Evolutionary conservation across 1,140 invertebrate species (phyloP).

Genomic region (Cylas formicarius): DNA sequence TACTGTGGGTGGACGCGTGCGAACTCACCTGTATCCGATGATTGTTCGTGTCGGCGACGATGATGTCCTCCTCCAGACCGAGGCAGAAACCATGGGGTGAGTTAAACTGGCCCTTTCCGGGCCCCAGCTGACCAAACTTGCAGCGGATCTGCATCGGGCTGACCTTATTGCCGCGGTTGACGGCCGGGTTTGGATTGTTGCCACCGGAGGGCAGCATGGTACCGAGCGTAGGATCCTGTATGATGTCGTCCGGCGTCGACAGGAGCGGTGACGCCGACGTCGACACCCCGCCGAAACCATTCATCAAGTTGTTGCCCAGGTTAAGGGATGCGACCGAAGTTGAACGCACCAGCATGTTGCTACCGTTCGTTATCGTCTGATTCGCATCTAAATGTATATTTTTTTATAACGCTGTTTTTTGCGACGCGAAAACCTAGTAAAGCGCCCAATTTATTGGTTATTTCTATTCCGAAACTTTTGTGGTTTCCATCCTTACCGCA

Average conservation of each 20-base stretch:
- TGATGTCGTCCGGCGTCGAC: constrained; percentile 44
- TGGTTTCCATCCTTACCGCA: too few species aligned
- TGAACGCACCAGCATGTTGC: constrained; percentile 42
- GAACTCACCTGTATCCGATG: constrained; percentile 79
- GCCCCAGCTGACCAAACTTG: constrained; percentile 90
- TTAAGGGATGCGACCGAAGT: constrained; percentile 41
- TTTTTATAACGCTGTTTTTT: too few species aligned
- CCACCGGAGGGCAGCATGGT: constrained; percentile 29
- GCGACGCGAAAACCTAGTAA: too few species aligned
- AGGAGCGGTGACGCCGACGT: constrained; percentile 56
- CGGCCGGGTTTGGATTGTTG: constrained; percentile 42
- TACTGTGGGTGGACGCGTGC: too few species aligned
- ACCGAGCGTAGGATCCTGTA: constrained; percentile 36
- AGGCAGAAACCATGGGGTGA: constrained; percentile 96
- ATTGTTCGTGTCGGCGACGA: constrained; percentile 94
- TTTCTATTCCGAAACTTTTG: too few species aligned
- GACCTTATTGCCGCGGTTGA: constrained; percentile 59
- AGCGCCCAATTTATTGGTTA: too few species aligned
- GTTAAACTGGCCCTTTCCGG: constrained; percentile 88
- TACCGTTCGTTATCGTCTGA: constrained; percentile 28
- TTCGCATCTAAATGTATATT: constrained; percentile 21
- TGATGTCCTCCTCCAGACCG: constrained; percentile 88
- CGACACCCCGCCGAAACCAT: constrained; percentile 50
- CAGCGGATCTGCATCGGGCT: constrained; percentile 80
- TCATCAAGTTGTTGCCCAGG: constrained; percentile 44